phyloP scores from a whole-genome alignment of 2,888 invertebrate species.

The Rugalucina vietnamica region DNA sequence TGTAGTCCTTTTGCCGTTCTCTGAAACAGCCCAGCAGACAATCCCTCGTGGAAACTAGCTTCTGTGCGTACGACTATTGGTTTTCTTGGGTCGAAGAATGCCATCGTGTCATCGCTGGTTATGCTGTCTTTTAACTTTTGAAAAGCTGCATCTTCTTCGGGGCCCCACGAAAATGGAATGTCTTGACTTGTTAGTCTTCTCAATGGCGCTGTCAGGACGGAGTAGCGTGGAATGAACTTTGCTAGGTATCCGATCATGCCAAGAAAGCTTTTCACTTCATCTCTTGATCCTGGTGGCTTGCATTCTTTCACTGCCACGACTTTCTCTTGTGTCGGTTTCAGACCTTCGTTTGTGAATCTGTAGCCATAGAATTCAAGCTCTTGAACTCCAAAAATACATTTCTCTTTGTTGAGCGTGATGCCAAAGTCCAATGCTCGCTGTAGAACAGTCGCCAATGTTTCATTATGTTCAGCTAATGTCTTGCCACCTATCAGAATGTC shows the following conservation, averaged over 20 bases:
- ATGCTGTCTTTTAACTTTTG: constrained; percentile 18
- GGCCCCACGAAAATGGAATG: constrained; percentile 11
- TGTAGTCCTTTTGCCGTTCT: neutral
- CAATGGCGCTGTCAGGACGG: constrained; percentile 18
- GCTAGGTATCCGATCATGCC: constrained; percentile 27
- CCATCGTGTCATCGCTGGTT: constrained; percentile 7
- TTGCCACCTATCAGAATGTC: constrained; percentile 17
- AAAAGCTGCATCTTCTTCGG: constrained; percentile 16
- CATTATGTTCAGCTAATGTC: neutral
- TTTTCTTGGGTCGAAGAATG: constrained; percentile 25
- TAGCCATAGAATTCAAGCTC: constrained; percentile 25
- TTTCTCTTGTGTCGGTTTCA: constrained; percentile 19
- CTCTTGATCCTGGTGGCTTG: constrained; percentile 30
- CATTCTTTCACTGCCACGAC: constrained; percentile 18
- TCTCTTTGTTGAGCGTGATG: neutral
- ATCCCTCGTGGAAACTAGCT: constrained; percentile 21
- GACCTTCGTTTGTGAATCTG: constrained; percentile 16
- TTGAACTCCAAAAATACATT: constrained; percentile 3
- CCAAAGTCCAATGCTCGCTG: neutral
- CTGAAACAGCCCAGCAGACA: constrained; percentile 9
- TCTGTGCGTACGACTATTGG: constrained; percentile 23
- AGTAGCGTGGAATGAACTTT: constrained; percentile 21
- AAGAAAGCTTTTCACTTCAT: constrained; percentile 18
- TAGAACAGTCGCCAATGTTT: neutral
- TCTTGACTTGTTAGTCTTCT: constrained; percentile 4